Percentiles rank a stretch among this genome's conserved stretches.
These are phyloP conservation scores for Leptobrachium ailaonicum DNA, from an alignment of 2,113 vertebrate species.

Conservation along the genomic window DNA sequence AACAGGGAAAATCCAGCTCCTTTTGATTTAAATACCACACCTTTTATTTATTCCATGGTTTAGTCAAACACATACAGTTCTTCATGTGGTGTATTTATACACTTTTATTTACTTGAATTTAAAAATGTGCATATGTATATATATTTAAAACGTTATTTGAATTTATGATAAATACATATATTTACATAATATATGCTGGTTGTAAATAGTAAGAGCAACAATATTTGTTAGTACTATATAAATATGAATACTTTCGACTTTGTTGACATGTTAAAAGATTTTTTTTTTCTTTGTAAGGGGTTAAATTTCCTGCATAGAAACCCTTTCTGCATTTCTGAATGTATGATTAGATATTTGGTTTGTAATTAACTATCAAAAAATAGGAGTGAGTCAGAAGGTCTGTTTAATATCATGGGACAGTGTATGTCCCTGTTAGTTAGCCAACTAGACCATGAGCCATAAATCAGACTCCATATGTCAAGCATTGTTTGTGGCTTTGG, in stretches of 20 bases:
- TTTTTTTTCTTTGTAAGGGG: not conserved
- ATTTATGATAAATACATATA: not conserved
- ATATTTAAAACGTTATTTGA: too few relatives aligned
- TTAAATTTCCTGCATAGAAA: not conserved
- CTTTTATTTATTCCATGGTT: too few relatives aligned
- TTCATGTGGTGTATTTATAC: too few relatives aligned
- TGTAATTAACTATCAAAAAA: not conserved
- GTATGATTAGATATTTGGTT: not conserved
- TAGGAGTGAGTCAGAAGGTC: not conserved
- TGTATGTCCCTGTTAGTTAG: slow-evolving; percentile 23
- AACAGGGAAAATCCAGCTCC: too few relatives aligned
- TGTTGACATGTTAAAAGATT: not conserved
- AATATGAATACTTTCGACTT: not conserved
- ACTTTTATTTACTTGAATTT: not conserved
- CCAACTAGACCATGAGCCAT: slow-evolving; percentile 32
- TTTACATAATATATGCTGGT: not conserved
- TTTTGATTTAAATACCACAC: too few relatives aligned
- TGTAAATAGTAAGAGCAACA: not conserved
- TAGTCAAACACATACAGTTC: too few relatives aligned
- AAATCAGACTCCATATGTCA: slow-evolving; percentile 55
- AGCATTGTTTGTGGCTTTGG: slow-evolving; percentile 40
- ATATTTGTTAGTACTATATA: not conserved
- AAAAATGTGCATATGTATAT: not conserved
- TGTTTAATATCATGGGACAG: slow-evolving; percentile 19
- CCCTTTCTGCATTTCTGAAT: not conserved